Evolutionary conservation across 2,113 vertebrate genomes (phyloP).

Genomic region (Neofelis nebulosa): DNA sequence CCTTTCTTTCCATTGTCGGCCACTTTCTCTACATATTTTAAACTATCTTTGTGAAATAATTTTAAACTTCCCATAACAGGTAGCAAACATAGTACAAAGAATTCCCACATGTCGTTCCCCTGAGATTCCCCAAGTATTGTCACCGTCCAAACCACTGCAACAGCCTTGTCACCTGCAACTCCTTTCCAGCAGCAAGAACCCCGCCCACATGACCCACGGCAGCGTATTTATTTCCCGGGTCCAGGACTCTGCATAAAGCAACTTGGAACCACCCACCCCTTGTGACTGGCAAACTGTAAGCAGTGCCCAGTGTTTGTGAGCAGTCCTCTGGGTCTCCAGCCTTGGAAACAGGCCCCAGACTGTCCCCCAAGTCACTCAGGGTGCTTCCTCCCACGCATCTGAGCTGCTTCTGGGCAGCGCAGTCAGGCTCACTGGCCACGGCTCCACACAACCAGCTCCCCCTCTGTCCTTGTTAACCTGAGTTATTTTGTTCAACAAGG

Average conservation of each 20-base stretch:
- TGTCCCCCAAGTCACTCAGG: rapidly evolving
- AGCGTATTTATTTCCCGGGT: rapidly evolving
- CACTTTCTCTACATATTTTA: neutral
- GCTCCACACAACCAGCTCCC: neutral
- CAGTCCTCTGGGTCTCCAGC: neutral
- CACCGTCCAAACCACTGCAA: neutral
- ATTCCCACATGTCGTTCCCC: neutral
- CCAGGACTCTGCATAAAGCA: neutral
- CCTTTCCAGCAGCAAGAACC: no score
- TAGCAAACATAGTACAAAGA: neutral
- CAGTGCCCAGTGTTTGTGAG: rapidly evolving
- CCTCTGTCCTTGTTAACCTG: neutral
- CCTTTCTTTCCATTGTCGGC: neutral
- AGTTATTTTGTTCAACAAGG: neutral
- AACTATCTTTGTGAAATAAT: neutral
- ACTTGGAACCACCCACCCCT: neutral
- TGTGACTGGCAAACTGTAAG: neutral
- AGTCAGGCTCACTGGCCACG: neutral
- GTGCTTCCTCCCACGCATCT: rapidly evolving
- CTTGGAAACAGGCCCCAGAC: neutral
- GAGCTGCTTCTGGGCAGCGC: neutral
- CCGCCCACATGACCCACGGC: rapidly evolving
- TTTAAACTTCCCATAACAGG: neutral
- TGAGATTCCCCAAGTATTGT: no score
- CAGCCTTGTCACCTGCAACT: neutral